phyloP scores from a whole-genome alignment of 2,888 invertebrate genomes.

The Eledone cirrhosa region DNA sequence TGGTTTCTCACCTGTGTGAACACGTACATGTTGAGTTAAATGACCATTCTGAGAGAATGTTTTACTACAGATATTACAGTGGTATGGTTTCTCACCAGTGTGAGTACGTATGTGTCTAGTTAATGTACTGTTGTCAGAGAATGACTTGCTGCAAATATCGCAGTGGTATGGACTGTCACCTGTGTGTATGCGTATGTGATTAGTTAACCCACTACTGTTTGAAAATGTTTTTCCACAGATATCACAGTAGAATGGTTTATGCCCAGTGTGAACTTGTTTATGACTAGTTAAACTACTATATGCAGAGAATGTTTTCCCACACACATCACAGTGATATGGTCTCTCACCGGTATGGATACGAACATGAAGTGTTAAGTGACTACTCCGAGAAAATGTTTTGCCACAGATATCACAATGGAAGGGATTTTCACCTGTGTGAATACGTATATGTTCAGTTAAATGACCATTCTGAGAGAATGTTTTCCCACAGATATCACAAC shows the following conservation, averaged over 20 bases:
- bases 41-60: too few species aligned
- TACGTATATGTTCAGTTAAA: background rate
- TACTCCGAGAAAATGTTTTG: background rate
- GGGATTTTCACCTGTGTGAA: conserved; percentile 10
- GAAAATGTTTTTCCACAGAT: background rate
- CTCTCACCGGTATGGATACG: conserved; percentile 23
- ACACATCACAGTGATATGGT: conserved; percentile 5
- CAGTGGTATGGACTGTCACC: too few species aligned
- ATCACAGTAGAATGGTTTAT: conserved; percentile 14
- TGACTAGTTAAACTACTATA: background rate
- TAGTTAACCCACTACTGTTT: background rate
- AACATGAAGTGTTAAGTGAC: conserved; percentile 2
- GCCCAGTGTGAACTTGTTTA: background rate
- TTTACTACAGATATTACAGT: too few species aligned
- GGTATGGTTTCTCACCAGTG: too few species aligned
- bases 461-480: background rate
- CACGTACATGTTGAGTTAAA: too few species aligned
- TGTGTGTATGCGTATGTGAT: too few species aligned
- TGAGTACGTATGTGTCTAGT: too few species aligned
- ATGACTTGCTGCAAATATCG: too few species aligned
- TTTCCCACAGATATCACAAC: conserved; percentile 19
- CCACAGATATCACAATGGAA: conserved; percentile 26
- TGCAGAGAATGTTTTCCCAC: conserved; percentile 4
- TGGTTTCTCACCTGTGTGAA: too few species aligned
- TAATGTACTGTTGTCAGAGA: too few species aligned